A percentile compares a stretch with the other conserved stretches of the same genome.
Conservation (phyloP, 2,888 invertebrate genomes). For the Mimumesa dahlbomi region DNA sequence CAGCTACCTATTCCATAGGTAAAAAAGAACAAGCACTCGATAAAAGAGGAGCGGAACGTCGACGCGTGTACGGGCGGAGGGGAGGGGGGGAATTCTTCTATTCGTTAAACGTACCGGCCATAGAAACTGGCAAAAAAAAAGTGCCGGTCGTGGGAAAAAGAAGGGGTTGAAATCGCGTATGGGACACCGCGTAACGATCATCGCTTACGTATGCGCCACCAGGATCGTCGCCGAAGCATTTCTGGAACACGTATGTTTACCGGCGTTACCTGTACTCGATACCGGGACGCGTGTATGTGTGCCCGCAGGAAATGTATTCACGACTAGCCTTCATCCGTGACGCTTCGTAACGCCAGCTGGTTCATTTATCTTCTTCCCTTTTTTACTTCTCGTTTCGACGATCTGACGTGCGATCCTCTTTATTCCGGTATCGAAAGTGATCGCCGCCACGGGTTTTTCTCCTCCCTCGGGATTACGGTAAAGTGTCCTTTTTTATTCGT, state of each 20-base stretch:
- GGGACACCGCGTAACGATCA: slow-evolving; percentile 33
- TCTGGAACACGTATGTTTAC: slow-evolving; percentile 50
- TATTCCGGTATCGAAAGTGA: slow-evolving; percentile 8
- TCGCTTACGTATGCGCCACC: slow-evolving; percentile 29
- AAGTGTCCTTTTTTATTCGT: too few species aligned
- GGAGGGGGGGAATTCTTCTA: too few species aligned
- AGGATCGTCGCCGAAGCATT: slow-evolving; percentile 21
- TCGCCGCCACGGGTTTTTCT: too few species aligned
- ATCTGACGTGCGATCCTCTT: slow-evolving; percentile 38
- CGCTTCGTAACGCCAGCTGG: slow-evolving; percentile 60
- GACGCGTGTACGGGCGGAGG: slow-evolving; percentile 19
- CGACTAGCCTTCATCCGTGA: slow-evolving; percentile 59
- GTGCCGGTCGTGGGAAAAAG: slow-evolving; percentile 8
- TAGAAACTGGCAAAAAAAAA: slow-evolving; percentile 18
- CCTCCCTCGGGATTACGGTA: too few species aligned
- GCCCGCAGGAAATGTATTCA: slow-evolving; percentile 64
- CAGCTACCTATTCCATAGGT: slow-evolving; percentile 11
- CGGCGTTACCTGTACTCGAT: too few species aligned
- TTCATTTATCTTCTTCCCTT: slow-evolving; percentile 63
- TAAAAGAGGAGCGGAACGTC: slow-evolving; percentile 25
- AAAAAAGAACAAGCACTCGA: slow-evolving; percentile 31
- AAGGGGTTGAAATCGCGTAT: slow-evolving; percentile 22
- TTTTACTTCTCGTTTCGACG: slow-evolving; percentile 47
- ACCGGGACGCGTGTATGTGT: too few species aligned
- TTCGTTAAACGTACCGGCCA: slow-evolving; percentile 35